phyloP scores from a whole-genome alignment of 2,113 vertebrate species.

The Cairina moschata region DNA sequence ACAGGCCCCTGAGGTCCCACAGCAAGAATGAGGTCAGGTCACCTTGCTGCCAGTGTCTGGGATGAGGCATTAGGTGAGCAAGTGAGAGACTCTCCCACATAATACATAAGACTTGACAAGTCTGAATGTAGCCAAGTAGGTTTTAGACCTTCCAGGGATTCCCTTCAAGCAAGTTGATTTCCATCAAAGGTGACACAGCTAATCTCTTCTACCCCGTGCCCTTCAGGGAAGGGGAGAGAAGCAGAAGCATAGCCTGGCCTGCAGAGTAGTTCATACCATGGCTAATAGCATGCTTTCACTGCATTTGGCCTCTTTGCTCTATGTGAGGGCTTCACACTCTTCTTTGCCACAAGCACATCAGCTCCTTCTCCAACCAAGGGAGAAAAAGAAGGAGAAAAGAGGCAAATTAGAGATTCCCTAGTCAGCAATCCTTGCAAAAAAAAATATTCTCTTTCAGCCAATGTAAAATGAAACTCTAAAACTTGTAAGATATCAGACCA shows the following conservation, averaged over 20 bases:
- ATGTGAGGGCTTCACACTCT: background rate
- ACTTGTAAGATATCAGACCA: background rate
- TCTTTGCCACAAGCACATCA: background rate
- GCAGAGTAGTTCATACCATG: background rate
- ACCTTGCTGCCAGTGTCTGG: background rate
- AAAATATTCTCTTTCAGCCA: background rate
- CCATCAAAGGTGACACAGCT: constrained; percentile 23
- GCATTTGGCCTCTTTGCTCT: background rate
- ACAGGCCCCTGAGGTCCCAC: background rate
- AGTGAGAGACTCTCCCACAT: background rate
- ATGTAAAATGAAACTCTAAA: background rate
- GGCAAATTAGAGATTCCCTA: background rate
- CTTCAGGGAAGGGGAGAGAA: background rate
- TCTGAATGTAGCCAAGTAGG: constrained; percentile 23
- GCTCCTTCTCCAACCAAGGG: background rate
- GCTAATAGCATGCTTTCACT: background rate
- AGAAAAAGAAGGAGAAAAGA: background rate
- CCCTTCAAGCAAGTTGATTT: constrained; percentile 1
- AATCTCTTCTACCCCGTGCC: background rate
- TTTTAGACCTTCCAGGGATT: constrained; percentile 23
- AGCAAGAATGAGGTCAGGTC: constrained; percentile 10
- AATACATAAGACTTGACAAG: constrained; percentile 15
- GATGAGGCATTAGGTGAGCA: background rate
- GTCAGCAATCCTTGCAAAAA: background rate
- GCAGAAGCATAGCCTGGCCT: background rate